phyloP scores from a whole-genome alignment of 2,113 vertebrate species.

The Cacatua alba region DNA sequence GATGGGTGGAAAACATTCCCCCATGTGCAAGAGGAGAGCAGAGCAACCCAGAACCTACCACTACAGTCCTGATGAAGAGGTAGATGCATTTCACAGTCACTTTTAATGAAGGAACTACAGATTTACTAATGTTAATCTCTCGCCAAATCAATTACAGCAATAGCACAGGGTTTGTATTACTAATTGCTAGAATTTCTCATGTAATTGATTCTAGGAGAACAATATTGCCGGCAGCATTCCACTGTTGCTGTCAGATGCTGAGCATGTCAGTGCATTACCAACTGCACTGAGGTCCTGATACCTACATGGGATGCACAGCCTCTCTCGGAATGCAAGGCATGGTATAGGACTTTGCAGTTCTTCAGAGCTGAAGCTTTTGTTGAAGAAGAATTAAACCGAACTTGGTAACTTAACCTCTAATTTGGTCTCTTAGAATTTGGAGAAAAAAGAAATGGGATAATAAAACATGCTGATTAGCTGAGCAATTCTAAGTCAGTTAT shows the following conservation, averaged over 20 bases:
- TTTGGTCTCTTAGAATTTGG: background rate
- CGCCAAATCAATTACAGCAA: background rate
- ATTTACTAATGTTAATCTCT: background rate
- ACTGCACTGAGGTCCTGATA: background rate
- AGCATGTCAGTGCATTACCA: background rate
- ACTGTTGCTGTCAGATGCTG: background rate
- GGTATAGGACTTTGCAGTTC: background rate
- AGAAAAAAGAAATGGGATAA: background rate
- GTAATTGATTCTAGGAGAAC: background rate
- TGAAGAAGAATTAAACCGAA: constrained; percentile 1
- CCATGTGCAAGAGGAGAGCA: accelerated
- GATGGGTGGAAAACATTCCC: background rate
- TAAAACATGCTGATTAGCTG: constrained; percentile 53
- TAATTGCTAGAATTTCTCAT: background rate
- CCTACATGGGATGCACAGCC: background rate
- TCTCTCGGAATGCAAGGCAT: background rate
- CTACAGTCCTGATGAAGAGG: background rate
- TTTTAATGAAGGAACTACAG: background rate
- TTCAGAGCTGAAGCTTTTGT: background rate
- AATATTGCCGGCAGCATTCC: background rate
- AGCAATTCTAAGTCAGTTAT: constrained; percentile 56
- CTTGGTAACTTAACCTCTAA: constrained; percentile 18
- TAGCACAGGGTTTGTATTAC: background rate
- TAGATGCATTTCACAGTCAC: background rate
- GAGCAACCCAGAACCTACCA: background rate